Conservation (phyloP, 2,888 invertebrate species). For the Drosophila paranaensis region DNA sequence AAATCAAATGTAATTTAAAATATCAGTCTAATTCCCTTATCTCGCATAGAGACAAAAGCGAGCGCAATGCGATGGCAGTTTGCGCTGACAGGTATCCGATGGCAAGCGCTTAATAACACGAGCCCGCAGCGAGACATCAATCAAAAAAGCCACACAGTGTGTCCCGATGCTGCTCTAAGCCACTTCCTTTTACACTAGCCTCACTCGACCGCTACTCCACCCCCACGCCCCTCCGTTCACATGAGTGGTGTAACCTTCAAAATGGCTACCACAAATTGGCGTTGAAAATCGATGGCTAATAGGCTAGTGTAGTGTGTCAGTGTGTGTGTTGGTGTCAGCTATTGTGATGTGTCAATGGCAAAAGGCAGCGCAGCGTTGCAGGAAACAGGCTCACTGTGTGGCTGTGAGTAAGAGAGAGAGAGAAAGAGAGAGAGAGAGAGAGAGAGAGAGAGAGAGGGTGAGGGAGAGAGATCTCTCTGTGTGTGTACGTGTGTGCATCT, state of each 20-base stretch:
- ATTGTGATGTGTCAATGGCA: constrained; percentile 69
- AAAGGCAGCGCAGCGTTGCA: constrained; percentile 62
- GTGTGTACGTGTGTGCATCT: constrained; percentile 39
- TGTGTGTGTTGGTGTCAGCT: constrained; percentile 33
- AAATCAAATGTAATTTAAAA: neutral
- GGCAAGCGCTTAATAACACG: constrained; percentile 51
- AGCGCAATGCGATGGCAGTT: constrained; percentile 34
- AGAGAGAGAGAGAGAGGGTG: neutral
- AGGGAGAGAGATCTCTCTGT: neutral
- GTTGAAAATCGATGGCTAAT: constrained; percentile 75
- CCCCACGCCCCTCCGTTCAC: neutral
- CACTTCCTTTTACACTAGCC: constrained; percentile 30
- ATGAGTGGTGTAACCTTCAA: constrained; percentile 60
- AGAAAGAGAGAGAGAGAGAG: neutral
- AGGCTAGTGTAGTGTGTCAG: constrained; percentile 35
- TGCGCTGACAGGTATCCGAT: constrained; percentile 40
- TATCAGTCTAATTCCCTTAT: constrained; percentile 7
- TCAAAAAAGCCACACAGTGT: constrained; percentile 47
- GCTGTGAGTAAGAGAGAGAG: neutral
- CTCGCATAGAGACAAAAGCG: neutral
- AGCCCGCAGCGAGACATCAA: constrained; percentile 43
- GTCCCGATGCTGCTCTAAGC: constrained; percentile 15
- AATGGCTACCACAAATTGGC: constrained; percentile 68
- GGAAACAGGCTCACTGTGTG: constrained; percentile 4
- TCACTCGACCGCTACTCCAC: neutral